A percentile compares a stretch with the other conserved stretches of the same genome.
Evolutionary conservation across 2,113 vertebrate genomes (phyloP).

Genomic region (Pangasianodon hypophthalmus): DNA sequence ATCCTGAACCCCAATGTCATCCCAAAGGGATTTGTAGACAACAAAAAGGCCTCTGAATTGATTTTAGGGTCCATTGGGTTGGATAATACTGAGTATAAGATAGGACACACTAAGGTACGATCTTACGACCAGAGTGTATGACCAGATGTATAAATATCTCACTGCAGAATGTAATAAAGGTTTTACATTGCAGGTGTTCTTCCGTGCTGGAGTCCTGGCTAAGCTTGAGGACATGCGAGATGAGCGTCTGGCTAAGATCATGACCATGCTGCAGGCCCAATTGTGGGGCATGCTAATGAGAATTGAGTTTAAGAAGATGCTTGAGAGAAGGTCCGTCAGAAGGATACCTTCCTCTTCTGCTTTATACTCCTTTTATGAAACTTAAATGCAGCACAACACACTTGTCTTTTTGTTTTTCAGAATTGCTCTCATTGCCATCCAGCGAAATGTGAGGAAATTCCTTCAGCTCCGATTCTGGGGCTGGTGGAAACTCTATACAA

Average conservation of each 20-base stretch:
- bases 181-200: constrained; percentile 60
- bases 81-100: constrained; percentile 75
- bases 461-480: constrained; percentile 84
- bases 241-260: constrained; percentile 80
- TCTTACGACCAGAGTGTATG: background rate
- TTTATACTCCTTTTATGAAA: background rate
- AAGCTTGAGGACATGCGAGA: constrained; percentile 85
- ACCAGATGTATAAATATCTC: background rate
- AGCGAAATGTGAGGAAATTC: constrained; percentile 83
- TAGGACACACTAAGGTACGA: constrained; percentile 76
- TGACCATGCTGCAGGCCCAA: constrained; percentile 81
- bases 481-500: constrained; percentile 85
- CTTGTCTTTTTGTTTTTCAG: constrained; percentile 57
- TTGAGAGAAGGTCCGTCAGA: constrained; percentile 77
- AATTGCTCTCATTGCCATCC: constrained; percentile 79
- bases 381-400: background rate
- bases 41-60: constrained; percentile 77
- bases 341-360: background rate
- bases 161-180: background rate
- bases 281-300: constrained; percentile 80
- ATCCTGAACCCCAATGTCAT: constrained; percentile 55
- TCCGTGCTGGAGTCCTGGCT: constrained; percentile 80
- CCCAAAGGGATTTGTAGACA: constrained; percentile 80
- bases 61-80: constrained; percentile 68
- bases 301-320: constrained; percentile 83